Evolutionary conservation across 2,888 invertebrate genomes (phyloP), one percentile per base, ranked within the genome.

Genomic region (Coenonympha glycerion): DNA sequence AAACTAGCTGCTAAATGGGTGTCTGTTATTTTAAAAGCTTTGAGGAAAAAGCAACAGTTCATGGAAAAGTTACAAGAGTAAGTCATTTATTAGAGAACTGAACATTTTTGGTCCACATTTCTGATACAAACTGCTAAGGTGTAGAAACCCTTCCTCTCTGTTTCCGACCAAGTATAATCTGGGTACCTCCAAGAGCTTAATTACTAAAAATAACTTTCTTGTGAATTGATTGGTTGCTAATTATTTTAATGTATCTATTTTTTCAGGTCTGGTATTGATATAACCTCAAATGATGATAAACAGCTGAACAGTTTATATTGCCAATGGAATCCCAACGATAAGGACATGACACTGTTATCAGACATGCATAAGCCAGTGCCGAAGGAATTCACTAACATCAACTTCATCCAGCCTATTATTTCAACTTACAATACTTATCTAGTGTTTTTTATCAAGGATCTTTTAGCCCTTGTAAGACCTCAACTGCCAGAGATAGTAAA

Each of bases 1-100:
- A 62, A 70, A 6, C 66, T 88, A 15, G 87, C 89, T 56, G 83
- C 89, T n/a, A 66, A 88, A 21, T 90, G 90, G 90, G 69, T 88
- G 15, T 81, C 79, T 44, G 77, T 88, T 61, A 86, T 90, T 58
- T 71, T 85, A 36, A 69, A 70, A 48, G 80, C 87, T 53, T 69
- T 81, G 19, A 62, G 75, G 37, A 88, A 81, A 66, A 73, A 80
- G 1, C 77, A 79, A 56, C 57, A 72, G 6, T 80, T 81, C 61
- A 56, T 65, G 24, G 62, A 63, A 18, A 76, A 64, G 61, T 60
- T 73, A 18, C 65, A 69, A 46, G 68, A 63, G 83, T 83, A 66
- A 76, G 73, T 65, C 28, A 2, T 44, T 41, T 31, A 46, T 37
- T 13, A 21, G n/a, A n/a, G n/a, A n/a, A n/a, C n/a, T n/a, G n/a